Percentiles rank a stretch among this genome's conserved stretches.
Evolutionary conservation across 2,888 invertebrate species (phyloP).

Genomic region (Caenorhabditis japonica): DNA sequence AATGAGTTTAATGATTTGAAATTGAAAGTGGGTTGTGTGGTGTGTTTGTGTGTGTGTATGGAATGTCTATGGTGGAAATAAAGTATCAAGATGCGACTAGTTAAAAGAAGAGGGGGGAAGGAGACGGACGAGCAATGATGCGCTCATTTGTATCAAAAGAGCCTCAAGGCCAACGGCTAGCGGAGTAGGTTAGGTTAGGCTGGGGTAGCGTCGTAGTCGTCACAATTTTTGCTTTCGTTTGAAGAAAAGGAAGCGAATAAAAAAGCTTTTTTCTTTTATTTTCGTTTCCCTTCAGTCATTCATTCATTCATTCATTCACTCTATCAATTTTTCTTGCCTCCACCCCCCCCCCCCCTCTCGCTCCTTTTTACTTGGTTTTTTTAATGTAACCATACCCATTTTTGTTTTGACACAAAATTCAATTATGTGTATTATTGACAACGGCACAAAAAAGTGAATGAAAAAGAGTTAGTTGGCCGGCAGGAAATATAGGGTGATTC

Average conservation of each 20-base stretch:
- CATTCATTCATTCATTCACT: too few species aligned
- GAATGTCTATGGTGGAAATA: background rate
- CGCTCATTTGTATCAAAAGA: conserved; percentile 49
- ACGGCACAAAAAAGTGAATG: conserved; percentile 17
- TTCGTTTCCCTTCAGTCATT: too few species aligned
- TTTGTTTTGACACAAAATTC: conserved; percentile 48
- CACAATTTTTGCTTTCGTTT: too few species aligned
- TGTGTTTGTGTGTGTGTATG: too few species aligned
- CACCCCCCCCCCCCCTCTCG: too few species aligned
- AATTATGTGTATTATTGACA: conserved; percentile 51
- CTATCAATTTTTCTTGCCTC: too few species aligned
- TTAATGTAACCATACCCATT: conserved; percentile 41
- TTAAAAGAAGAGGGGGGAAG: conserved; percentile 14
- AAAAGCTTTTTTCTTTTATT: too few species aligned
- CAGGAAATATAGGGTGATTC: conserved; percentile 16
- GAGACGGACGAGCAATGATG: conserved; percentile 37
- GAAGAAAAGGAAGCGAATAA: too few species aligned
- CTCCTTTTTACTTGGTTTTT: conserved; percentile 3
- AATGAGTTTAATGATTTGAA: too few species aligned
- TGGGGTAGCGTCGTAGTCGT: too few species aligned
- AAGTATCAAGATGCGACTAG: background rate
- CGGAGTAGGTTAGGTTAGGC: too few species aligned
- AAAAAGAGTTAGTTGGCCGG: conserved; percentile 4
- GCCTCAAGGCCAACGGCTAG: background rate
- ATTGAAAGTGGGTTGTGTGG: too few species aligned